These are phyloP conservation scores for Rhegmatorhina hoffmannsi DNA, from an alignment of 2,113 vertebrate species.

Conservation along the genomic window DNA sequence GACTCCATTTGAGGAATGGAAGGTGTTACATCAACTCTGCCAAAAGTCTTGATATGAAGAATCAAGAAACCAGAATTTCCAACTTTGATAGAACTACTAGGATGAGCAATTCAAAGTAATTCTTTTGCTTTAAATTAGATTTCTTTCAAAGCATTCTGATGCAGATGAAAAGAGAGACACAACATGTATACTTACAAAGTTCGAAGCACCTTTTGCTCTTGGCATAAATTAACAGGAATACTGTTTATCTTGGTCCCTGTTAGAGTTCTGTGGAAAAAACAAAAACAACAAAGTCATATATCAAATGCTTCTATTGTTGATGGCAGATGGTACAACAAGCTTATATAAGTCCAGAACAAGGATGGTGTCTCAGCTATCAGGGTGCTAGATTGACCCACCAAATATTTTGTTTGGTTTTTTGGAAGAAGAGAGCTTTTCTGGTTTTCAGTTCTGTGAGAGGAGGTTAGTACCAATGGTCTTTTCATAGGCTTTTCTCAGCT, in stretches of 20 bases:
- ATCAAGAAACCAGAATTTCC: not conserved
- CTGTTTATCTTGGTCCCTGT: conserved; percentile 92
- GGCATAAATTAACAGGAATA: conserved; percentile 86
- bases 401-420: not conserved
- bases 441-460: not conserved
- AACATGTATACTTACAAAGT: conserved; percentile 83
- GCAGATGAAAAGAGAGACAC: not conserved
- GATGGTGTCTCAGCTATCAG: not conserved
- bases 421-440: not conserved
- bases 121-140: not conserved
- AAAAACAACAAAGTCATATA: not conserved
- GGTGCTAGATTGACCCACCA: not conserved
- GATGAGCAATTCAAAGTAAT: not conserved
- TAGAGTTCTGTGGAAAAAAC: conserved; percentile 80
- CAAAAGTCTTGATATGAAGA: not conserved
- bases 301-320: not conserved
- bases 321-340: not conserved
- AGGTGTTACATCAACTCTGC: not conserved
- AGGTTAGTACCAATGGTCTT: not conserved
- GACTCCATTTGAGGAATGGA: not conserved
- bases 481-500: not conserved
- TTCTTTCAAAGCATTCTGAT: not conserved
- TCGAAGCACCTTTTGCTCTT: conserved; percentile 88
- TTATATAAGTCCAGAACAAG: not conserved
- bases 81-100: not conserved